Percentiles rank a stretch among this genome's conserved stretches.
phyloP scores from a whole-genome alignment of 2,888 invertebrate species.

The Thelaira solivaga region DNA sequence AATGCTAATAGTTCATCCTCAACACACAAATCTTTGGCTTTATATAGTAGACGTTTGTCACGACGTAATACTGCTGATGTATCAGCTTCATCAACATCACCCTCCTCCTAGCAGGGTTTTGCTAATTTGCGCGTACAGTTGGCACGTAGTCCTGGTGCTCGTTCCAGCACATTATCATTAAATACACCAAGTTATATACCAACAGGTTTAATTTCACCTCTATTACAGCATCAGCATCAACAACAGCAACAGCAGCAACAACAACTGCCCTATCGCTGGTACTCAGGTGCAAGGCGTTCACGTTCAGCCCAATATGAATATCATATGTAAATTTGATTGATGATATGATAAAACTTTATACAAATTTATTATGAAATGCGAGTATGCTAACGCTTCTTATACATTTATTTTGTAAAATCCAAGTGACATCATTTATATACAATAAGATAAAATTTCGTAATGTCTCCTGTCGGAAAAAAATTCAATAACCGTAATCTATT shows the following conservation, averaged over 20 bases:
- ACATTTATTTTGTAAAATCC: too few species aligned
- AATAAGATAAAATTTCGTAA: too few species aligned
- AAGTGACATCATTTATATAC: too few species aligned
- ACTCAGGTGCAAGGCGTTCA: slow-evolving; percentile 75
- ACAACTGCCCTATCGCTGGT: slow-evolving; percentile 74
- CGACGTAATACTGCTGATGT: slow-evolving; percentile 70
- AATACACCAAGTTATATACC: slow-evolving; percentile 47
- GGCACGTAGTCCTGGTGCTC: slow-evolving; percentile 73
- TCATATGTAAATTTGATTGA: slow-evolving; percentile 69
- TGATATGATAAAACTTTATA: background rate
- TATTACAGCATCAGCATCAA: slow-evolving; percentile 54
- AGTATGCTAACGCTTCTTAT: too few species aligned
- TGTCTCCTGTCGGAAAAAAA: too few species aligned
- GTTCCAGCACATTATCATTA: slow-evolving; percentile 65
- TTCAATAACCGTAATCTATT: too few species aligned
- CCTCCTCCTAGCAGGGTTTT: slow-evolving; percentile 76
- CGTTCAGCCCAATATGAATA: slow-evolving; percentile 77
- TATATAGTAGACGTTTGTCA: slow-evolving; percentile 67
- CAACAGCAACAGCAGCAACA: slow-evolving; percentile 66
- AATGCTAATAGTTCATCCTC: slow-evolving; percentile 49
- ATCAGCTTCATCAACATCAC: slow-evolving; percentile 66
- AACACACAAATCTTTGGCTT: slow-evolving; percentile 62
- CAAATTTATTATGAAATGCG: background rate
- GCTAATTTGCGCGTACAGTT: slow-evolving; percentile 66
- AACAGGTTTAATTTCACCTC: slow-evolving; percentile 26